phyloP scores from a whole-genome alignment of 2,113 vertebrate species.

The Monopterus albus region DNA sequence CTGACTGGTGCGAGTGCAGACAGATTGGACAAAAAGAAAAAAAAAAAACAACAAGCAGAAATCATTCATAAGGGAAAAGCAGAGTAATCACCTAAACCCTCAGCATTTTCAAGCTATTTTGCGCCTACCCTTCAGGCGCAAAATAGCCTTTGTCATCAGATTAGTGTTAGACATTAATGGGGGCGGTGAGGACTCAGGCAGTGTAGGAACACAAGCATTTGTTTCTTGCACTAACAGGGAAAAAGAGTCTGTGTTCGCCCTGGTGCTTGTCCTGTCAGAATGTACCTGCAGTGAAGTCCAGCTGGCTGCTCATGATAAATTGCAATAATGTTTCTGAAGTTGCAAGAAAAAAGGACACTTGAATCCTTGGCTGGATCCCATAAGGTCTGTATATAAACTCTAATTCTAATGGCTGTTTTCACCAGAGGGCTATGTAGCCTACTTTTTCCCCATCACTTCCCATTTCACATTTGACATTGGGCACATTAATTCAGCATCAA shows the following conservation, averaged over 20 bases:
- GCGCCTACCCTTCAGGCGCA: neutral
- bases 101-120: neutral
- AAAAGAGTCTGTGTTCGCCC: neutral
- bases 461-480: conserved; percentile 10
- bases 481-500: conserved; percentile 10
- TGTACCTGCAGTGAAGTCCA: neutral
- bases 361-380: neutral
- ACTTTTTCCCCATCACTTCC: no score
- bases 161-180: conserved; percentile 32
- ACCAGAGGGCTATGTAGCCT: conserved; percentile 6
- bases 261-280: neutral
- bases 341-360: no score
- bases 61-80: conserved; percentile 16
- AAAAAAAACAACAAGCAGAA: neutral
- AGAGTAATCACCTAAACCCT: conserved; percentile 5
- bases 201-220: conserved; percentile 12
- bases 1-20: conserved; percentile 5
- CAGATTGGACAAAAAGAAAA: no score
- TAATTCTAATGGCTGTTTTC: conserved; percentile 7
- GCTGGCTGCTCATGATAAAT: no score
- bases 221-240: conserved; percentile 6
- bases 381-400: conserved; percentile 1
- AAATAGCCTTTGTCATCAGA: conserved; percentile 21
- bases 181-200: neutral
- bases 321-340: no score